Conservation (phyloP, 2,888 invertebrate species). For the Acanthosepion lycidas region DNA sequence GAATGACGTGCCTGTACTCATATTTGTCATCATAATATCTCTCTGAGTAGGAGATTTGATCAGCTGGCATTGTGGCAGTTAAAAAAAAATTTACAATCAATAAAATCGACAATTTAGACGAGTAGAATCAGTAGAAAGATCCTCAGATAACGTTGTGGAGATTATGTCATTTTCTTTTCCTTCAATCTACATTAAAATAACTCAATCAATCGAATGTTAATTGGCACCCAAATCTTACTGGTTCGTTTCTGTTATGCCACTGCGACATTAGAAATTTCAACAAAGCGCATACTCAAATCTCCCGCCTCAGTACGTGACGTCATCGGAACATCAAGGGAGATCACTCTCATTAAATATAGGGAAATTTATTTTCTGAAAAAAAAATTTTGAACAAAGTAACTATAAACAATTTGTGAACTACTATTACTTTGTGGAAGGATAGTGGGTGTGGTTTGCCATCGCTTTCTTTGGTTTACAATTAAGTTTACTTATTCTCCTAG, state of each 20-base stretch:
- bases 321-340: not conserved
- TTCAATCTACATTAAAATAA: not conserved
- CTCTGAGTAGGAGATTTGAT: slow-evolving; percentile 70
- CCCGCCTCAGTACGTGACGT: not conserved
- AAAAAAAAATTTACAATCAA: not conserved
- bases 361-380: too few species aligned
- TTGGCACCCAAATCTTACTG: not conserved
- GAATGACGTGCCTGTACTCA: slow-evolving; percentile 65
- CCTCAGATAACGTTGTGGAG: not conserved
- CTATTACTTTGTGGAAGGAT: too few species aligned
- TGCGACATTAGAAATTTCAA: not conserved
- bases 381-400: too few species aligned
- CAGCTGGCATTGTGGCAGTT: slow-evolving; percentile 59
- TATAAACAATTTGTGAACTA: too few species aligned
- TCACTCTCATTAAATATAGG: not conserved
- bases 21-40: slow-evolving; percentile 70
- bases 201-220: not conserved
- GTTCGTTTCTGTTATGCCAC: fast-evolving
- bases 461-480: too few species aligned
- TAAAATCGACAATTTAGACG: not conserved
- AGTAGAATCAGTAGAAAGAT: not conserved
- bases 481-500: too few species aligned
- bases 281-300: not conserved
- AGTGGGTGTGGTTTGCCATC: too few species aligned
- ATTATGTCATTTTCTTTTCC: too few species aligned